phyloP scores from a whole-genome alignment of 2,113 vertebrate species.

The Lynx canadensis region DNA sequence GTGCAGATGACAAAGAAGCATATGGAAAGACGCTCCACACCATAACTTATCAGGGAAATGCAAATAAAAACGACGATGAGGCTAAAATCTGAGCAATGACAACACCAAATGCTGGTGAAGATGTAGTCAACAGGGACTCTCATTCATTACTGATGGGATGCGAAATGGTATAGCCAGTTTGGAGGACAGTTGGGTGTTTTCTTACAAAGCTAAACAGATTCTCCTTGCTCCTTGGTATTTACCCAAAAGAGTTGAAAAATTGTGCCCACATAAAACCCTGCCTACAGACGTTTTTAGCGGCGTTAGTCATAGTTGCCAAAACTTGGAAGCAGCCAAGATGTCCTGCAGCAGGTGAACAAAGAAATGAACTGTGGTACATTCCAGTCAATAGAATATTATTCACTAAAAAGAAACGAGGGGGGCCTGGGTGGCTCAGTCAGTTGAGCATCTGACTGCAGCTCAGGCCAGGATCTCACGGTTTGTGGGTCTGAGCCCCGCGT shows the following conservation, averaged over 20 bases:
- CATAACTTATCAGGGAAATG: not conserved
- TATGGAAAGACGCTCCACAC: not conserved
- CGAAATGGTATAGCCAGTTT: not conserved
- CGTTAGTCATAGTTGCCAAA: not conserved
- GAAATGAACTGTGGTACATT: not conserved
- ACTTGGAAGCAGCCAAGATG: not conserved
- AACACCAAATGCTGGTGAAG: not conserved
- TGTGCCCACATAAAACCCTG: not conserved
- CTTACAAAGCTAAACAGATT: not conserved
- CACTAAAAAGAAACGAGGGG: not conserved
- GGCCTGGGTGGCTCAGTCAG: too few relatives aligned
- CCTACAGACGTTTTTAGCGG: not conserved
- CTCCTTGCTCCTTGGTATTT: not conserved
- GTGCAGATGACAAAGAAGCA: not conserved
- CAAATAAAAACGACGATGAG: not conserved
- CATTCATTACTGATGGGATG: not conserved
- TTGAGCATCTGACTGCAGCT: too few relatives aligned
- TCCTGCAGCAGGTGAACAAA: not conserved
- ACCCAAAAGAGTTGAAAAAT: not conserved
- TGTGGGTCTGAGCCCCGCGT: too few relatives aligned
- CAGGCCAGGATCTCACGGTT: too few relatives aligned
- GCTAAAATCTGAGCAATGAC: not conserved
- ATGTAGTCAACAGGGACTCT: not conserved
- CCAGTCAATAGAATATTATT: not conserved
- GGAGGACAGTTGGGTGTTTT: not conserved